Evolutionary conservation across 2,888 invertebrate species (phyloP), one percentile per base, ranked within the genome.

Genomic region (Arctia plantaginis): DNA sequence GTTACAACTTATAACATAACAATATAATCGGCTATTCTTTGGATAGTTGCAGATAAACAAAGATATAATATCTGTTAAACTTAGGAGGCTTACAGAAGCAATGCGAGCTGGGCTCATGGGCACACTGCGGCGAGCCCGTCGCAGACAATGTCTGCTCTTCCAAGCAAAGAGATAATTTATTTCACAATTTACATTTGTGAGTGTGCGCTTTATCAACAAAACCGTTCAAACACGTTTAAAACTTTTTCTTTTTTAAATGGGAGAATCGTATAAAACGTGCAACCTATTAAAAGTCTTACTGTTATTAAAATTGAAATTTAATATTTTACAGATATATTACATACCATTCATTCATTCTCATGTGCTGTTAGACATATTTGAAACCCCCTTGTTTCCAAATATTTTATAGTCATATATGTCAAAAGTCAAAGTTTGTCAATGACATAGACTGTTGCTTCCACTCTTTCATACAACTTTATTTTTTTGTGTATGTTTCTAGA

Each of bases 131-230:
- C 71, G 68, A 69, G 74, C 76, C 74, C 72, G 72, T 78, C 73
- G 69, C 75, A 79, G 69, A 79, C 79, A 81, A 81, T 80, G 83
- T 79, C 69, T 71, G 70, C 75, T 77, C 70, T 78, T 71, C 51
- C 73, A 78, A 81, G 74, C 75, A 81, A 84, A 81, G 75, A 82
- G 79, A 82, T 79, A 80, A 84, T 84, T 83, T 75, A 80, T 76
- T 84, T 80, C 77, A 82, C 75, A 79, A 84, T 80, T 78, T 82
- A 80, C 69, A 69, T 74, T 71, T 74, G 73, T 75, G 77, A 78
- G 64, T 65, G 39, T 66, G 75, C 66, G 75, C 67, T 77, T 74
- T 78, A 78, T 74, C 64, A 75, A 77, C 65, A 77, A 80, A 71
- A 65, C 64, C 30, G 55, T 73, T 81, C 68, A 71, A 83, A 79